phyloP scores from a whole-genome alignment of 1,140 invertebrate species.

The Cepaea nemoralis region DNA sequence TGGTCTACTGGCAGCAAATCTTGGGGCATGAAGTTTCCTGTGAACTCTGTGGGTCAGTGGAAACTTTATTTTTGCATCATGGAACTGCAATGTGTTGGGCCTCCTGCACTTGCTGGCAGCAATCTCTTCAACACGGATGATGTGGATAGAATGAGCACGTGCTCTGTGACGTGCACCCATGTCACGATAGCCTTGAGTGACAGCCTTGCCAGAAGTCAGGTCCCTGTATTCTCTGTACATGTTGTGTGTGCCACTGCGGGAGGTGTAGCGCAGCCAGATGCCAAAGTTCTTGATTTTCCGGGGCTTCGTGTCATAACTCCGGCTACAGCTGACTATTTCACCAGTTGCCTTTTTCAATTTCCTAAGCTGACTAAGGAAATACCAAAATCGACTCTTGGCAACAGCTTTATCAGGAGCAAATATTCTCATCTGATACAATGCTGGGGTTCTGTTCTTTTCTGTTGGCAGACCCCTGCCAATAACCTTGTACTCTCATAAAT shows the following conservation, averaged over 20 bases:
- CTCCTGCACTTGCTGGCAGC: slow-evolving; percentile 89
- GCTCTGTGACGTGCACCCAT: slow-evolving; percentile 99
- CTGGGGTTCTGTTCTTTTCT: slow-evolving; percentile 90
- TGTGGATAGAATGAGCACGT: slow-evolving; percentile 96
- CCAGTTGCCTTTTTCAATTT: slow-evolving; percentile 99
- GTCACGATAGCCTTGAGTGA: slow-evolving; percentile 97
- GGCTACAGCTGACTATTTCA: slow-evolving; percentile 94
- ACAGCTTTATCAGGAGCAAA: slow-evolving; percentile 98
- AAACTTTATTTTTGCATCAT: slow-evolving; percentile 94
- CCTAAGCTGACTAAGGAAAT: slow-evolving; percentile 95
- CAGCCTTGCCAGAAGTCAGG: slow-evolving; percentile 91
- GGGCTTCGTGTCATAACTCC: slow-evolving; percentile 91
- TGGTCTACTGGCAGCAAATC: slow-evolving; percentile 85
- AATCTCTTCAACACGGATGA: slow-evolving; percentile 95
- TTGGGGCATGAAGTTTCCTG: slow-evolving; percentile 73
- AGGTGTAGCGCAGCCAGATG: slow-evolving; percentile 96
- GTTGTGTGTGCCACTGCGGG: slow-evolving; percentile 98
- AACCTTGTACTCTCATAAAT: slow-evolving; percentile 98
- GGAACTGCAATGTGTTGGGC: slow-evolving; percentile 97
- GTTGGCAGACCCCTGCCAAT: slow-evolving; percentile 97
- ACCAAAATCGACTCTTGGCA: slow-evolving; percentile 99
- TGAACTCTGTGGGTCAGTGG: slow-evolving; percentile 94
- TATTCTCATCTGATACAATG: slow-evolving; percentile 99
- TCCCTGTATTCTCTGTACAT: slow-evolving; percentile 99
- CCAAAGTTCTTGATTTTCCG: slow-evolving; percentile 98